Percentiles rank a stretch among this genome's conserved stretches.
Conservation (phyloP, 2,113 vertebrate species). For the Clupea harengus region DNA sequence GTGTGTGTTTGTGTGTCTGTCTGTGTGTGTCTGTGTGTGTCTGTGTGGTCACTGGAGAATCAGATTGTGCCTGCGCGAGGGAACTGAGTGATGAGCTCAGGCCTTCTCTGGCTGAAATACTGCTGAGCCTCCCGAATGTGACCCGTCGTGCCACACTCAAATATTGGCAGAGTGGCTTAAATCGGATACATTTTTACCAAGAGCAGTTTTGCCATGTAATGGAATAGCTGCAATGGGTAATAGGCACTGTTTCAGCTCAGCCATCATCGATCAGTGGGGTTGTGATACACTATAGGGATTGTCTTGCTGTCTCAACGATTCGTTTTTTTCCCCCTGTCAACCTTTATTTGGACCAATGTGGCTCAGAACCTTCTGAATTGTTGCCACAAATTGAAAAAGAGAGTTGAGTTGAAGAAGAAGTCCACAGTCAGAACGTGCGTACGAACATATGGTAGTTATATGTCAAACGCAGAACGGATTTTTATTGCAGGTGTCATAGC, state of each 20-base stretch:
- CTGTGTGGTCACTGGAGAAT: neutral
- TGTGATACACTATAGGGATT: neutral
- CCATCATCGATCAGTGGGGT: neutral
- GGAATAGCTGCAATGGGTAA: conserved; percentile 5
- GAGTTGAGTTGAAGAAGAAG: neutral
- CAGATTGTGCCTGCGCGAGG: conserved; percentile 7
- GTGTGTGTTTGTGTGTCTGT: conserved; percentile 7
- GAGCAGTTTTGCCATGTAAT: neutral
- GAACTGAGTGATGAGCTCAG: conserved; percentile 3
- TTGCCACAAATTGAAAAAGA: neutral
- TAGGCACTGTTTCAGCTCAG: conserved; percentile 7
- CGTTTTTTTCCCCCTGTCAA: neutral
- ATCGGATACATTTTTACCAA: conserved; percentile 16
- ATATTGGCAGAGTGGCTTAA: conserved; percentile 3
- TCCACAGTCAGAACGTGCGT: neutral
- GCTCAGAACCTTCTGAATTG: neutral
- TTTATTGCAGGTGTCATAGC: conserved; percentile 19
- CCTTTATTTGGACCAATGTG: neutral
- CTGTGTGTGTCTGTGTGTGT: neutral
- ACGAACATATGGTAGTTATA: conserved; percentile 14
- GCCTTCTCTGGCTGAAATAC: neutral
- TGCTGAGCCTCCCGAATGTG: neutral
- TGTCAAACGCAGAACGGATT: neutral
- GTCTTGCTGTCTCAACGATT: conserved; percentile 15
- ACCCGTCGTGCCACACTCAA: neutral